phyloP scores from a whole-genome alignment of 2,113 vertebrate species.

The Triplophysa rosa region DNA sequence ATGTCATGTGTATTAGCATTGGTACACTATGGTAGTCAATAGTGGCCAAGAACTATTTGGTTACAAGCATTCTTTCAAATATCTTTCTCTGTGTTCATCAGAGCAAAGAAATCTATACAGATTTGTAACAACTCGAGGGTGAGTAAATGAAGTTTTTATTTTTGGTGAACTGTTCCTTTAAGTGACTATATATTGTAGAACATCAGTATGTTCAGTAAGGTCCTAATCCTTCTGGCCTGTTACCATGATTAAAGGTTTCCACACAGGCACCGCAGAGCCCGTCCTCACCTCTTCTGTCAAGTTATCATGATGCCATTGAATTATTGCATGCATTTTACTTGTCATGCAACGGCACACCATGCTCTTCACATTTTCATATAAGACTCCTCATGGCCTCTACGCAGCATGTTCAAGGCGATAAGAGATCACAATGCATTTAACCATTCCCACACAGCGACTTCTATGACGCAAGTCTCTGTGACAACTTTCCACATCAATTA shows the following conservation, averaged over 20 bases:
- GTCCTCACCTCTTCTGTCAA: background rate
- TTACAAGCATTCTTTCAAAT: too few relatives aligned
- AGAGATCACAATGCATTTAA: conserved; percentile 25
- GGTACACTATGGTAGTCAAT: too few relatives aligned
- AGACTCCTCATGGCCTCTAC: background rate
- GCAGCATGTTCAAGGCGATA: background rate
- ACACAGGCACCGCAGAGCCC: too few relatives aligned
- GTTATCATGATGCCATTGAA: background rate
- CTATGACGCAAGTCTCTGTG: conserved; percentile 44
- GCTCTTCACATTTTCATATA: background rate
- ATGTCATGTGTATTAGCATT: background rate
- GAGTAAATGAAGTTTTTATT: background rate
- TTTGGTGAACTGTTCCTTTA: background rate
- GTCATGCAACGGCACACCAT: background rate
- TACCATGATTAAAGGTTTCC: conserved; percentile 29
- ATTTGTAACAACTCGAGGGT: too few relatives aligned
- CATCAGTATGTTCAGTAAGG: background rate
- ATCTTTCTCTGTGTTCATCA: too few relatives aligned
- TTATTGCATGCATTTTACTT: background rate
- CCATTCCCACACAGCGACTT: background rate
- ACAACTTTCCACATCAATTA: conserved; percentile 65
- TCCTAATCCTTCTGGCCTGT: background rate
- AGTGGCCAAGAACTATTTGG: too few relatives aligned
- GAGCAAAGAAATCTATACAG: too few relatives aligned
- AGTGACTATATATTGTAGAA: background rate